Evolutionary conservation across 1,140 invertebrate species (phyloP), one percentile per base, ranked within the genome.

Genomic region (Cheumatopsyche charites): DNA sequence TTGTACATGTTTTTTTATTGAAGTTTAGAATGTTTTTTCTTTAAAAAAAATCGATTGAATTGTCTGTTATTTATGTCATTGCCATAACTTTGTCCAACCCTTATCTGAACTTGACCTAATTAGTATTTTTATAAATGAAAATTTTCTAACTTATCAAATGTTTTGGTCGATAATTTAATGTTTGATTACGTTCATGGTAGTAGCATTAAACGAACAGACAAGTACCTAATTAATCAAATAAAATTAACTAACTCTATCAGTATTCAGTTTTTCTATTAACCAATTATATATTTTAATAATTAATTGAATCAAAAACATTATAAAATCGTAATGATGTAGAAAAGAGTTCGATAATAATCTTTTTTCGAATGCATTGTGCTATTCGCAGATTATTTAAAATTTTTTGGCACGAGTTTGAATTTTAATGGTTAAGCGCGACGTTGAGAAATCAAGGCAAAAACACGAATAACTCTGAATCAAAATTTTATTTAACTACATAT

Each of bases 381-480:
- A 52, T 52, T 52, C 19, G 13, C 47, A 15, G 15, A 52, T 17
- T 52, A 52, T 17, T 52, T 52, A 9, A 17, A 17, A 7, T 17
- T 52, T n/a, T n/a, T 52, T 52, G 47, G 47, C 47, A 52, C 15
- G 47, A 15, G 19, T 52, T 52, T 15, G 47, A 52, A 52, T 52
- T 17, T n/a, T 17, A 17, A 52, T 52, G 47, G 47, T 17, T 52
- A 52, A 19, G 6, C 9, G 1, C 7, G 15, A 6, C 9, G 15
- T 52, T 52, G 9, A 15, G 9, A 15, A 17, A 19, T 52, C 47
- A 52, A 52, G 47, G 47, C 19, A 19, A 52, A 4, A 15, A 52
- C 19, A 19, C 19, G 15, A 52, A 17, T 15, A 52, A 17, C 13
- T 52, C 19, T 15, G 19, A 52, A 52, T 52, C 19, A 52, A 52